Conservation (phyloP, 2,888 invertebrate genomes). For the Lycocerus yunnanus region DNA sequence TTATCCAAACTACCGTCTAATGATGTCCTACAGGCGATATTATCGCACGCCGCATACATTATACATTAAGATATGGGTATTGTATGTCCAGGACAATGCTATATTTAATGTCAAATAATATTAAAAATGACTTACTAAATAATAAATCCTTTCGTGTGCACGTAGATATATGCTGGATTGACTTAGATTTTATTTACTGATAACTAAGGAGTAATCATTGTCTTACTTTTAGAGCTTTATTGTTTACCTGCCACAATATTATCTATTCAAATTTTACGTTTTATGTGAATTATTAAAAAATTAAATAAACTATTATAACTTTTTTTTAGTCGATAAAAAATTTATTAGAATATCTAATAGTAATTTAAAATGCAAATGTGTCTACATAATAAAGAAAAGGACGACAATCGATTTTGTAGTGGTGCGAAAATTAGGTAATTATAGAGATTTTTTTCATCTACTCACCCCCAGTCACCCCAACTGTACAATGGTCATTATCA, state of each 20-base stretch:
- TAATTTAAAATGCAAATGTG: too few relatives aligned
- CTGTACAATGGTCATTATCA: too few relatives aligned
- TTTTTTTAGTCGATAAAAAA: background rate
- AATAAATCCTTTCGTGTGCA: conserved; percentile 49
- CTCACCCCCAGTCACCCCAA: too few relatives aligned
- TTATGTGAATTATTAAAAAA: background rate
- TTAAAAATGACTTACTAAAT: conserved; percentile 54
- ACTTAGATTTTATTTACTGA: conserved; percentile 49
- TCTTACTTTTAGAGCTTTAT: conserved; percentile 42
- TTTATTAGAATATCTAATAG: background rate
- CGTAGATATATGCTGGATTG: conserved; percentile 33
- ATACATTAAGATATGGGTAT: conserved; percentile 47
- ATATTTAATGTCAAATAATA: conserved; percentile 47
- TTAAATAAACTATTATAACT: background rate
- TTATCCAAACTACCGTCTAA: conserved; percentile 39
- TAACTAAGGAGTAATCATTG: conserved; percentile 49
- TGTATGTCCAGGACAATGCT: conserved; percentile 40
- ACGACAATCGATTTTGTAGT: too few relatives aligned
- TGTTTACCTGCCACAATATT: conserved; percentile 5
- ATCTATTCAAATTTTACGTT: background rate
- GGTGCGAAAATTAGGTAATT: too few relatives aligned
- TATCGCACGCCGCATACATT: conserved; percentile 40
- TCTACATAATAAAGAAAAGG: too few relatives aligned
- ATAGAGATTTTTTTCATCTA: too few relatives aligned
- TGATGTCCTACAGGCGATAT: conserved; percentile 36